Evolutionary conservation across 2,888 invertebrate species (phyloP), one percentile per base, ranked within the genome.

Genomic region (Trissonchulus sp.): DNA sequence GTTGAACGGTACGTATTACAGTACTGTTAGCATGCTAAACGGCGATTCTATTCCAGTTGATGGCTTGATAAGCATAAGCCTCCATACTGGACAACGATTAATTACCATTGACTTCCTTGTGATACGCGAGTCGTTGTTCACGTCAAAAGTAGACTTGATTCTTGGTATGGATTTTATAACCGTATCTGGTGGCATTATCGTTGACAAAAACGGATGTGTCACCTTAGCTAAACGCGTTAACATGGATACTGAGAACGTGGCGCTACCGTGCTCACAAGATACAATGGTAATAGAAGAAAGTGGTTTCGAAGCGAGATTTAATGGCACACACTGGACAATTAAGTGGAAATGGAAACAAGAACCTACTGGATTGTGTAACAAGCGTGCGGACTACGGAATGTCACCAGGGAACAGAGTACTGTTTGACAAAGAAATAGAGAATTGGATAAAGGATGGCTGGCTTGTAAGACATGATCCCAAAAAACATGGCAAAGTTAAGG

Each of bases 261-360:
- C n/a, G n/a, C n/a, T n/a, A n/a, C n/a, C n/a, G n/a, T n/a, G n/a
- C n/a, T n/a, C n/a, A n/a, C n/a, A n/a, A n/a, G n/a, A n/a, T n/a
- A n/a, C n/a, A n/a, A n/a, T n/a, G n/a, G n/a, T n/a, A n/a, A n/a
- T n/a, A n/a, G n/a, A 60, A 23, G 18, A 60, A 23, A 60, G 18
- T 60, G 60, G n/a, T n/a, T n/a, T 60, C n/a, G 60, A 60, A 60
- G 60, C n/a, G 60, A n/a, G n/a, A 60, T 60, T 60, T 60, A 60
- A 23, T 60, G n/a, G n/a, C n/a, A n/a, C 18, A 18, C 18, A 60
- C 18, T 60, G 60, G 60, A 60, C 60, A n/a, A 18, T 60, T n/a
- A 60, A 60, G 60, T 60, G 60, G 60, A n/a, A 23, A 23, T 60
- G 60, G 60, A 18, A n/a, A 60, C 18, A 60, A 23, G n/a, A n/a